phyloP scores from a whole-genome alignment of 23 tunicate species.

The Oikopleura vanhoeffeni region DNA sequence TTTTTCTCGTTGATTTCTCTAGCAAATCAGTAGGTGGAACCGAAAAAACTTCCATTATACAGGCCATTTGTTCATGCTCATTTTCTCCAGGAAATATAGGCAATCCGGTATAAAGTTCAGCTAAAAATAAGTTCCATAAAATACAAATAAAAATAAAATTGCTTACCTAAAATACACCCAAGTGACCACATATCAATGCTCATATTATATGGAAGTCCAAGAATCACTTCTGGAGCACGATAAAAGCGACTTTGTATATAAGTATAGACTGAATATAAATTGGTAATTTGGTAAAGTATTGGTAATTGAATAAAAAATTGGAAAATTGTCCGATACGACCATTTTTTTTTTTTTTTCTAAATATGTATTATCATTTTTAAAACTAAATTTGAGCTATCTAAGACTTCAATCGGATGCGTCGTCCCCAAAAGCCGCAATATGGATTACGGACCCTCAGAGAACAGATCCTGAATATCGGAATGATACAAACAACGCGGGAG shows the following conservation, averaged over 20 bases:
- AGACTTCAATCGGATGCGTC: no score
- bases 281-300: no score
- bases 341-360: no score
- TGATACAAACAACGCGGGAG: no score
- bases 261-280: constrained; percentile 55
- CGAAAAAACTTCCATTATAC: constrained; percentile 91
- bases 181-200: constrained; percentile 95
- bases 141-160: not conserved
- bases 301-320: no score
- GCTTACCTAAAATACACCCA: constrained; percentile 45
- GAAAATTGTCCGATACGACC: no score
- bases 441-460: no score
- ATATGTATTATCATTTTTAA: no score
- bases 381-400: no score
- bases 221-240: constrained; percentile 97
- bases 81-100: constrained; percentile 92
- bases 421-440: no score
- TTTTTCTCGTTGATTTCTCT: constrained; percentile 47
- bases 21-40: constrained; percentile 56
- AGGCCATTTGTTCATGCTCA: constrained; percentile 90
- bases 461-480: no score
- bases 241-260: constrained; percentile 92
- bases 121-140: not conserved
- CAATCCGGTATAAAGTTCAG: constrained; percentile 74
- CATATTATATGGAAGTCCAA: constrained; percentile 78